Conservation (phyloP, 2,888 invertebrate species). For the Axea sp. region DNA sequence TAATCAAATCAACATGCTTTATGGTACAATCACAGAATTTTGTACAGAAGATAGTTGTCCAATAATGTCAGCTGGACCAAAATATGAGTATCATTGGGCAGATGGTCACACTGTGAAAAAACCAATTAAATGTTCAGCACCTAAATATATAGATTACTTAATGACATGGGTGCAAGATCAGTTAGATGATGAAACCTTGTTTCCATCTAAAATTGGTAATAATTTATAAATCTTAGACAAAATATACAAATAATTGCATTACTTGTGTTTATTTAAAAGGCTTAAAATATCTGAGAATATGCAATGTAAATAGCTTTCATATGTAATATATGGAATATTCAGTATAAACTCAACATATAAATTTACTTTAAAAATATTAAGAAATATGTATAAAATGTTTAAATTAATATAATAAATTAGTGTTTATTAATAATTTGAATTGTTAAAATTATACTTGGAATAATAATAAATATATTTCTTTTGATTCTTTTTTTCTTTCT, state of each 20-base stretch:
- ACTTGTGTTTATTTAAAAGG: too few species aligned
- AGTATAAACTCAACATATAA: too few species aligned
- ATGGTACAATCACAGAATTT: slow-evolving; percentile 99
- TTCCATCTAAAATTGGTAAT: slow-evolving; percentile 97
- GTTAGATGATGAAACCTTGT: slow-evolving; percentile 97
- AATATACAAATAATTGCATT: not conserved
- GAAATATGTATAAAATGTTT: too few species aligned
- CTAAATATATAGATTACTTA: slow-evolving; percentile 99
- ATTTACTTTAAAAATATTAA: too few species aligned
- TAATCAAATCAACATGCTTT: slow-evolving; percentile 99
- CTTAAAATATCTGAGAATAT: too few species aligned
- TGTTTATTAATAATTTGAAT: too few species aligned
- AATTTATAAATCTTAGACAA: not conserved
- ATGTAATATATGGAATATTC: too few species aligned
- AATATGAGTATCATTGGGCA: slow-evolving; percentile 99
- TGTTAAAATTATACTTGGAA: too few species aligned
- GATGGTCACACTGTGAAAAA: slow-evolving; percentile 99
- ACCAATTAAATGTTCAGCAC: slow-evolving; percentile 99
- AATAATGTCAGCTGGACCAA: slow-evolving; percentile 99
- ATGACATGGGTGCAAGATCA: slow-evolving; percentile 99
- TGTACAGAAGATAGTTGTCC: slow-evolving; percentile 98
- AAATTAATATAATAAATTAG: too few species aligned
- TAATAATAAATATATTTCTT: too few species aligned
- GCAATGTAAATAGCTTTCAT: too few species aligned
- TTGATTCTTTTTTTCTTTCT: too few species aligned